Evolutionary conservation across 2,888 invertebrate species (phyloP).

Genomic region (Acleris emargana): DNA sequence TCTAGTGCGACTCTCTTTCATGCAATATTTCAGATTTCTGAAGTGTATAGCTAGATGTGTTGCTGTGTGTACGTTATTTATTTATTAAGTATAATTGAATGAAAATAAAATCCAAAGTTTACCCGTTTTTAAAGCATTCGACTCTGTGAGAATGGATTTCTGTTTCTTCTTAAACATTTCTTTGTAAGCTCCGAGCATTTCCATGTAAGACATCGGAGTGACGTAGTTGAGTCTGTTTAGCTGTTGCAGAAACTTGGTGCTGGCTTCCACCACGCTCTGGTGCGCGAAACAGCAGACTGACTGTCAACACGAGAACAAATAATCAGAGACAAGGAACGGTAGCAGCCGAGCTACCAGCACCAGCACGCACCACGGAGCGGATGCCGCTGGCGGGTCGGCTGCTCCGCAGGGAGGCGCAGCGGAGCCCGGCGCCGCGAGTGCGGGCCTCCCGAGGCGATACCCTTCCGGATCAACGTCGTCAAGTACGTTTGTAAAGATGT

Average conservation of each 20-base stretch:
- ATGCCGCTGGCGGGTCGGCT: background rate
- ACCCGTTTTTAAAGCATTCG: conserved; percentile 85
- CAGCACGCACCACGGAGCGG: too few species aligned
- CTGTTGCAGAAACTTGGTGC: conserved; percentile 87
- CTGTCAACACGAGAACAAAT: conserved; percentile 44
- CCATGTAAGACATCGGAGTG: conserved; percentile 95
- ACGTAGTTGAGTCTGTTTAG: conserved; percentile 92
- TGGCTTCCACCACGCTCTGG: conserved; percentile 89
- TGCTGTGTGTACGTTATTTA: too few species aligned
- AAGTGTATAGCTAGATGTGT: too few species aligned
- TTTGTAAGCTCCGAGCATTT: conserved; percentile 91
- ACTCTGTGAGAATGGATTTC: conserved; percentile 77
- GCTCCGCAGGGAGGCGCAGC: too few species aligned
- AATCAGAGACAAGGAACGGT: background rate
- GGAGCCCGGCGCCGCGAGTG: too few species aligned
- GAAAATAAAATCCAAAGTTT: conserved; percentile 1
- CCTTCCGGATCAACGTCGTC: too few species aligned
- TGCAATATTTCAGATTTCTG: too few species aligned
- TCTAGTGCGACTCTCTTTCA: too few species aligned
- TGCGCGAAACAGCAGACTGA: conserved; percentile 83
- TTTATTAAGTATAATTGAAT: too few species aligned
- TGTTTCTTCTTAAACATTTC: conserved; percentile 89
- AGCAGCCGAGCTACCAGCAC: background rate
- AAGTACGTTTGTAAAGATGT: too few species aligned
- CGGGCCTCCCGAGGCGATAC: too few species aligned